Evolutionary conservation across 2,888 invertebrate species (phyloP), one percentile per base, ranked within the genome.

Genomic region (Epinotia demarniana): DNA sequence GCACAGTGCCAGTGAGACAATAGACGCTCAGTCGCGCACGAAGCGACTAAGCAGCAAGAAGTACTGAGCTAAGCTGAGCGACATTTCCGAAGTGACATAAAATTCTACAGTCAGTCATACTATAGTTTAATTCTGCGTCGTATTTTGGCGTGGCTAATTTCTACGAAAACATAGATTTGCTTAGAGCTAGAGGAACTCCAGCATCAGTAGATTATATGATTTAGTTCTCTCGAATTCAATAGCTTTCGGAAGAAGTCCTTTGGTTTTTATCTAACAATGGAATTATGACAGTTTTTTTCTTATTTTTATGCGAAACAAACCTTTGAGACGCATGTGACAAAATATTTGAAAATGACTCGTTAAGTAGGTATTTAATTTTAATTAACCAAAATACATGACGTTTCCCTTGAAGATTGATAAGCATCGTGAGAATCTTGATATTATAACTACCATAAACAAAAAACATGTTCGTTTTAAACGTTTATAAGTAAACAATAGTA

Each of bases 391-490:
- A 27, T 27, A 53, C 49, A 23, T 27, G n/a, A 27, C 27, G 16
- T 19, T 53, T 64, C 27, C 64, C 64, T n/a, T 64, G 11, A 46
- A 19, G 8, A 6, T 13, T 23, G 46, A 64, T 64, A 64, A 66
- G 16, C 16, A 66, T 66, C 53, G 23, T 66, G 66, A n/a, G 66
- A 66, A 49, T n/a, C 8, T 53, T 46, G 8, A 23, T n/a, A 66
- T 27, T 49, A n/a, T 13, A 13, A 64, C 27, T 18, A 62, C 18
- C 49, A 27, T 18, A 66, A 23, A 53, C 49, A 11, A 49, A 23
- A 63, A 63, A 16, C 46, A 46, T 49, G 64, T 49, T 53, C 11
- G n/a, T 49, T 53, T 53, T 53, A 49, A 53, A 49, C 23, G 27
- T 27, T 16, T 27, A 27, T 27, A 49, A 64, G 46, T 18, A 66